Evolutionary conservation across 2,797 vertebrate genomes (phyloP).

Genomic region (Pempheris klunzingeri): DNA sequence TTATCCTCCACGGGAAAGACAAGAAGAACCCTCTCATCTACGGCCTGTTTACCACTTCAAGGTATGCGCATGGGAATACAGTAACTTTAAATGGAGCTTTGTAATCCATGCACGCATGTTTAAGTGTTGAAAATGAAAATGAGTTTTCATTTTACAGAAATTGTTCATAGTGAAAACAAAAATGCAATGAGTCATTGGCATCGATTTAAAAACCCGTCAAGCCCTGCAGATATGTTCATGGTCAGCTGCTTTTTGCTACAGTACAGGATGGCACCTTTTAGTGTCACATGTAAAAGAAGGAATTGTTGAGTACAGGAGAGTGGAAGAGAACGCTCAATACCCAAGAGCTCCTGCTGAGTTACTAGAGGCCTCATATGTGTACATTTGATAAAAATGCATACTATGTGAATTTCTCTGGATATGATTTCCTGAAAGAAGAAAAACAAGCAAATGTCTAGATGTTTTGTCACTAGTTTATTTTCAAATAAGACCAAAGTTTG

Average conservation of each 20-base stretch:
- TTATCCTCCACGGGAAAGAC: slow-evolving; percentile 87
- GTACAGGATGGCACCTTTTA: neutral
- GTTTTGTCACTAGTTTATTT: neutral
- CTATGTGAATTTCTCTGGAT: neutral
- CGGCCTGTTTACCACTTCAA: slow-evolving; percentile 88
- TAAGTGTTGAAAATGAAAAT: slow-evolving; percentile 10
- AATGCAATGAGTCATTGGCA: slow-evolving; percentile 5
- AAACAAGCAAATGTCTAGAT: neutral
- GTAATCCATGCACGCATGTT: neutral
- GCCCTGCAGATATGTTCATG: slow-evolving; percentile 11
- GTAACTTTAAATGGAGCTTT: slow-evolving; percentile 10
- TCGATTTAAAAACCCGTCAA: slow-evolving; percentile 17
- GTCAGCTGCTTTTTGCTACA: neutral
- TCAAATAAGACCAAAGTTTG: no score
- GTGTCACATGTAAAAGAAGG: slow-evolving; percentile 1
- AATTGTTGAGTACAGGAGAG: neutral
- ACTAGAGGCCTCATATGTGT: neutral
- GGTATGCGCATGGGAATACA: slow-evolving; percentile 69
- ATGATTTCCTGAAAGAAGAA: neutral
- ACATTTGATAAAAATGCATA: neutral
- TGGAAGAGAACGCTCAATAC: neutral
- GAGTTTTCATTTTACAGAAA: slow-evolving; percentile 11
- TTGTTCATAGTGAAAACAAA: slow-evolving; percentile 5
- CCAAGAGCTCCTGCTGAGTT: neutral
- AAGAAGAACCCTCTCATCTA: slow-evolving; percentile 90